Conservation (phyloP, 2,888 invertebrate genomes). For the Trachelus troglodyta region DNA sequence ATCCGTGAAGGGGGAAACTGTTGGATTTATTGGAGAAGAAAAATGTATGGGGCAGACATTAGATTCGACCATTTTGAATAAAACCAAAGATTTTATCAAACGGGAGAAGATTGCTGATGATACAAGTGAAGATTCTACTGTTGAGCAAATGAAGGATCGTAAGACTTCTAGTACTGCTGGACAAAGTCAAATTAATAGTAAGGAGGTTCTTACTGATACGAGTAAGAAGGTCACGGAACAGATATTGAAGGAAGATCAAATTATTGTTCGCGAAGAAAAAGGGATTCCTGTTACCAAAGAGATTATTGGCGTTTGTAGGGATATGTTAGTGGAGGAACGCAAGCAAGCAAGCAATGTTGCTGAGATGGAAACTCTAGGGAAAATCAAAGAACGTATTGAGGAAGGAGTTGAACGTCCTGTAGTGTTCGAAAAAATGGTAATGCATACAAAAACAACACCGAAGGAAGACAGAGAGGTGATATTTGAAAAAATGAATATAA, state of each 20-base stretch:
- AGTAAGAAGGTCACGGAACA: not conserved
- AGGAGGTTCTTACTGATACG: not conserved
- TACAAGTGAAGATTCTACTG: not conserved
- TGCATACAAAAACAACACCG: not conserved
- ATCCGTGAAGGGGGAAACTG: not conserved
- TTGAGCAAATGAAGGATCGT: not conserved
- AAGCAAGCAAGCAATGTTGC: not conserved
- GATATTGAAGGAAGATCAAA: not conserved
- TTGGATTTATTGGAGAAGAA: not conserved
- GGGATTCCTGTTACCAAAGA: not conserved
- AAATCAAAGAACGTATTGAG: not conserved
- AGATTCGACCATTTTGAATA: conserved; percentile 26
- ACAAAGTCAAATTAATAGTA: not conserved
- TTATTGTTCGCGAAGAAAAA: not conserved
- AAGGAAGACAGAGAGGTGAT: conserved; percentile 5
- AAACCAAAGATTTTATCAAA: conserved; percentile 21
- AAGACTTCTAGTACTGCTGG: not conserved
- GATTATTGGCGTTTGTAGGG: not conserved
- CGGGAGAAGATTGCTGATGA: conserved; percentile 14
- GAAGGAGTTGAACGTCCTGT: not conserved
- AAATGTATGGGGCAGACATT: not conserved
- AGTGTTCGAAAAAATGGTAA: not conserved
- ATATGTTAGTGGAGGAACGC: not conserved
- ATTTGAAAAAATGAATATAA: conserved; percentile 6
- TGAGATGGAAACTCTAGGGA: not conserved